Conservation (phyloP, 23 tunicate species). For the Aplidium turbinatum region DNA sequence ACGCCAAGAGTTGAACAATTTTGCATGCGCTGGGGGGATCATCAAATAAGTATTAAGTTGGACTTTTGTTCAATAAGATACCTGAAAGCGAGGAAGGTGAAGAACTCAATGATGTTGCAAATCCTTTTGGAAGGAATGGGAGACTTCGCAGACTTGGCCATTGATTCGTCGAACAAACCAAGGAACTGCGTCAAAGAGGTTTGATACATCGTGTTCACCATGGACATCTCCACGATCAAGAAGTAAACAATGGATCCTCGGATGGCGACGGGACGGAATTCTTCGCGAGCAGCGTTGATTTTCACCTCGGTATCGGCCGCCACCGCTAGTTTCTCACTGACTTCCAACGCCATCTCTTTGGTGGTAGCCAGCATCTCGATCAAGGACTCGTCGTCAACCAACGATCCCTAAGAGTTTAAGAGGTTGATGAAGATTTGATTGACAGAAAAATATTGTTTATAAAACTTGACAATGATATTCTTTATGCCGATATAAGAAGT, state of each 20-base stretch:
- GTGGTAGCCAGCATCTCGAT: conserved; percentile 90
- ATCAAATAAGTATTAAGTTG: too few relatives aligned
- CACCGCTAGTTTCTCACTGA: conserved; percentile 84
- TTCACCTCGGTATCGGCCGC: conserved; percentile 96
- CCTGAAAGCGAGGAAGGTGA: conserved; percentile 85
- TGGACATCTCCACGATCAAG: conserved; percentile 88
- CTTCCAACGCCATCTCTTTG: conserved; percentile 91
- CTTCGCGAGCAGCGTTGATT: conserved; percentile 96
- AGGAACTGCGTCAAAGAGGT: conserved; percentile 85
- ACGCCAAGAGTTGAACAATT: too few relatives aligned
- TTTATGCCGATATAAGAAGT: too few relatives aligned
- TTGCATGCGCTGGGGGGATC: too few relatives aligned
- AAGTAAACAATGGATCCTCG: conserved; percentile 95
- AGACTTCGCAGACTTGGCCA: conserved; percentile 85
- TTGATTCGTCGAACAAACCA: conserved; percentile 95
- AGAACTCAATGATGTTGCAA: conserved; percentile 85
- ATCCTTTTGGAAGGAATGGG: conserved; percentile 88
- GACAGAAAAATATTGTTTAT: too few relatives aligned
- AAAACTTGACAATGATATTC: too few relatives aligned
- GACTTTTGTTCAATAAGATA: conserved; percentile 13
- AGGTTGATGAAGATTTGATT: too few relatives aligned
- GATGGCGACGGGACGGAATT: conserved; percentile 92
- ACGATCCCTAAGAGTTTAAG: conserved; percentile 83
- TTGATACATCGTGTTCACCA: conserved; percentile 89
- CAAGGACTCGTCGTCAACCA: conserved; percentile 96